Conservation (phyloP, 2,888 invertebrate genomes). For the Dorcus parallelipipedus region DNA sequence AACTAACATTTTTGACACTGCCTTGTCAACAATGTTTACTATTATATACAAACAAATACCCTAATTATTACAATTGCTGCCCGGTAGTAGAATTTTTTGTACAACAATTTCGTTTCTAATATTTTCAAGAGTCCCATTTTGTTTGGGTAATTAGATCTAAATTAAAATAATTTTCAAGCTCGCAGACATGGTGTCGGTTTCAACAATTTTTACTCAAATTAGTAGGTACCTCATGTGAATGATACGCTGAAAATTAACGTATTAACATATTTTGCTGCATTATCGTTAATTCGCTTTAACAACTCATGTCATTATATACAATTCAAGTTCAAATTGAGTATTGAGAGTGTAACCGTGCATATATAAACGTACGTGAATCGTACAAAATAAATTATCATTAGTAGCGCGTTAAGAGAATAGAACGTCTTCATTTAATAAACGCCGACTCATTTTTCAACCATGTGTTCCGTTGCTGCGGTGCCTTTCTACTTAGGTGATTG, state of each 20-base stretch:
- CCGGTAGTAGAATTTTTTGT: background rate
- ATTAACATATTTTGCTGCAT: too few relatives aligned
- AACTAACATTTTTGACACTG: conserved; percentile 26
- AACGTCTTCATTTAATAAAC: conserved; percentile 46
- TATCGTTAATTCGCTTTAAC: too few relatives aligned
- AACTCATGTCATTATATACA: too few relatives aligned
- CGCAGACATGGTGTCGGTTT: too few relatives aligned
- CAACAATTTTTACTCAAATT: too few relatives aligned
- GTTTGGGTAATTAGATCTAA: too few relatives aligned
- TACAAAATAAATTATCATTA: conserved; percentile 44
- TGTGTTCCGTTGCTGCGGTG: conserved; percentile 23
- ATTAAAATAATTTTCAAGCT: too few relatives aligned
- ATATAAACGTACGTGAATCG: conserved; percentile 39
- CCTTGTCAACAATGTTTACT: conserved; percentile 7
- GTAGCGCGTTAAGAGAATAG: conserved; percentile 44
- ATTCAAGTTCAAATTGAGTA: conserved; percentile 6
- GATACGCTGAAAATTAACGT: too few relatives aligned
- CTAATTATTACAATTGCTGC: background rate
- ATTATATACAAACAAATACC: conserved; percentile 1
- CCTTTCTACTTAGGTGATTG: conserved; percentile 1
- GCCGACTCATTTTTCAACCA: conserved; percentile 42
- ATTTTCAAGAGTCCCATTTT: too few relatives aligned
- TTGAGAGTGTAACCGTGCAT: conserved; percentile 36
- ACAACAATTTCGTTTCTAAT: too few relatives aligned
- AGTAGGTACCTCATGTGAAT: too few relatives aligned